Conservation (phyloP, 2,113 vertebrate genomes). For the Xyrauchen texanus region DNA sequence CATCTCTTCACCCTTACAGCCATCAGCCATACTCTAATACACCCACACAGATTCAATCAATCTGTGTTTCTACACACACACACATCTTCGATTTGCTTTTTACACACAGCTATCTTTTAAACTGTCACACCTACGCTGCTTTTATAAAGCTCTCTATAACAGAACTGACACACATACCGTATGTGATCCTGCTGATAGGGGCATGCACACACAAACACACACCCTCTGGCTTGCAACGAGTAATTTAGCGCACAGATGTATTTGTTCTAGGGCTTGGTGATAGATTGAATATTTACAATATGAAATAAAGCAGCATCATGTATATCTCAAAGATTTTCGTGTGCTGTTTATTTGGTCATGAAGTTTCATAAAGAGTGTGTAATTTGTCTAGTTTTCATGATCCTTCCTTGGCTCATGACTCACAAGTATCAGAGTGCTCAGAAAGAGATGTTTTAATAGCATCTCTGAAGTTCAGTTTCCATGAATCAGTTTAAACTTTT, state of each 20-base stretch:
- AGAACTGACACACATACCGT: slow-evolving; percentile 19
- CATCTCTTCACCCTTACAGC: slow-evolving; percentile 36
- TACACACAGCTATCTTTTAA: slow-evolving; percentile 19
- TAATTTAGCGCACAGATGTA: slow-evolving; percentile 9
- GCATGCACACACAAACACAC: neutral
- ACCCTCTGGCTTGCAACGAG: neutral
- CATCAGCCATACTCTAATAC: slow-evolving; percentile 43
- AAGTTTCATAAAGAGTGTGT: too few species aligned
- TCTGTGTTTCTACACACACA: slow-evolving; percentile 33
- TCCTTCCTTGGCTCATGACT: too few species aligned
- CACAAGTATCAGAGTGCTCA: too few species aligned
- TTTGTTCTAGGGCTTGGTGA: neutral
- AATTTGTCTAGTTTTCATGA: too few species aligned
- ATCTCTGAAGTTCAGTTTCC: too few species aligned
- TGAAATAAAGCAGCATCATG: too few species aligned
- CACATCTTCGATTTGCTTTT: slow-evolving; percentile 5
- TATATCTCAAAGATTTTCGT: too few species aligned
- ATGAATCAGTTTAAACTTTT: too few species aligned
- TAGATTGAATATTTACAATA: too few species aligned
- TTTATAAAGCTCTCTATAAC: slow-evolving; percentile 7
- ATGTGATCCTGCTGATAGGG: neutral
- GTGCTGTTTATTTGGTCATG: too few species aligned
- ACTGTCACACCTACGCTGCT: slow-evolving; percentile 24
- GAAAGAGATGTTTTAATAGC: too few species aligned
- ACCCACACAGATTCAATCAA: slow-evolving; percentile 39